A percentile compares a stretch with the other conserved stretches of the same genome.
Conservation (phyloP, 2,797 vertebrate species). For the Phalanger gymnotis region DNA sequence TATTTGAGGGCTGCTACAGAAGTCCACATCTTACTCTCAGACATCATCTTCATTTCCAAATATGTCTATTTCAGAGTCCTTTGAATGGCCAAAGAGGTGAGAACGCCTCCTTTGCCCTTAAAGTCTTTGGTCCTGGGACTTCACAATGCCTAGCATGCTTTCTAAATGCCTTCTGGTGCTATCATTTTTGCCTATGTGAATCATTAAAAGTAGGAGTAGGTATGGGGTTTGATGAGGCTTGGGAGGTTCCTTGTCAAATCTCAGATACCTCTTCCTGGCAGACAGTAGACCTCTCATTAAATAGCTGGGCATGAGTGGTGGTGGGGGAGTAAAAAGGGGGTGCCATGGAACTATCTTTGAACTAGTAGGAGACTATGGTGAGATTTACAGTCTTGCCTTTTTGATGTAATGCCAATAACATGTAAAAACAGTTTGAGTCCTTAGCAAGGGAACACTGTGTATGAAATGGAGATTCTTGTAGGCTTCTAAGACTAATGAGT, state of each 20-base stretch:
- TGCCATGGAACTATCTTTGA: not conserved
- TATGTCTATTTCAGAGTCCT: not conserved
- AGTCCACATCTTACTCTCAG: not conserved
- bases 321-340: not conserved
- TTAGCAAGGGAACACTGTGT: not conserved
- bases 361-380: not conserved
- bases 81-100: not conserved
- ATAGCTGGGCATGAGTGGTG: not conserved
- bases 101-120: not conserved
- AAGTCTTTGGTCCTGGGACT: not conserved
- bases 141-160: not conserved
- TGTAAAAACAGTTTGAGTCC: not conserved
- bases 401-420: not conserved
- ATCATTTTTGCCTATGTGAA: not conserved
- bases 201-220: not conserved
- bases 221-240: not conserved
- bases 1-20: not conserved
- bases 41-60: not conserved
- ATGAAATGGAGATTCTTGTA: not conserved
- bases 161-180: not conserved
- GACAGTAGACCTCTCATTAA: not conserved
- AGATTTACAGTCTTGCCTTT: not conserved
- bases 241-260: not conserved
- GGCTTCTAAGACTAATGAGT: not conserved
- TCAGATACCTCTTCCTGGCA: not conserved